Evolutionary conservation across 1,140 invertebrate genomes (phyloP), one percentile per base, ranked within the genome.

Genomic region (Zaprionus ornatus): DNA sequence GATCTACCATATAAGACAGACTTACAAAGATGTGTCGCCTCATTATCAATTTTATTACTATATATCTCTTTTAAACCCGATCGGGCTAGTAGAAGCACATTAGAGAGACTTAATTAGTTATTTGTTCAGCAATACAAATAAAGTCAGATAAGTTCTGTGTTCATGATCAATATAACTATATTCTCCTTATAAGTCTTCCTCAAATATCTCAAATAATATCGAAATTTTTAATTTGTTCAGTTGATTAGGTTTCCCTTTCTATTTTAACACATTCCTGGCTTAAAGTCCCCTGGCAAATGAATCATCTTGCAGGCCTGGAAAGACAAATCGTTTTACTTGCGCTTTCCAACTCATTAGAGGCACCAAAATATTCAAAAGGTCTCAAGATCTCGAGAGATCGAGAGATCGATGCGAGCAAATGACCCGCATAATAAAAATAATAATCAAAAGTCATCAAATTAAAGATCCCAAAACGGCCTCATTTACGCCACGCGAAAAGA

Each of bases 371-470:
- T 54, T 60, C 23, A 40, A 60, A 70, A 54, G 32, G 55, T 60
- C 42, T 42, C 15, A 25, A 27, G 29, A 45, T 45, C 40, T 19
- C 7, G 5, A 40, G 19, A 12, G 45, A 50, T 19, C 7, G 5
- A 40, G 19, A 12, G 45, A 50, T 21, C 21, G 45, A 23, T 10
- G 19, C 2, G 19, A 23, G 45, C 55, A 75, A 75, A 82, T 82
- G 77, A 78, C 48, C 40, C 69, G 68, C 71, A 82, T 79, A 52
- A 45, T 73, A 68, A 73, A 85, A 81, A 85, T 79, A 82, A 79
- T 80, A 80, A 88, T 87, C 81, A 87, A 84, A 66, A 73, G 83
- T 78, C 84, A 90, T 87, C 80, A 87, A 87, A 87, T 84, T 75
- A 83, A 83, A 83, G 65, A 68, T 42, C 66, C 75, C 54, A 63